Evolutionary conservation across 2,113 vertebrate species (phyloP).

Genomic region (Microcebus griseorufus): DNA sequence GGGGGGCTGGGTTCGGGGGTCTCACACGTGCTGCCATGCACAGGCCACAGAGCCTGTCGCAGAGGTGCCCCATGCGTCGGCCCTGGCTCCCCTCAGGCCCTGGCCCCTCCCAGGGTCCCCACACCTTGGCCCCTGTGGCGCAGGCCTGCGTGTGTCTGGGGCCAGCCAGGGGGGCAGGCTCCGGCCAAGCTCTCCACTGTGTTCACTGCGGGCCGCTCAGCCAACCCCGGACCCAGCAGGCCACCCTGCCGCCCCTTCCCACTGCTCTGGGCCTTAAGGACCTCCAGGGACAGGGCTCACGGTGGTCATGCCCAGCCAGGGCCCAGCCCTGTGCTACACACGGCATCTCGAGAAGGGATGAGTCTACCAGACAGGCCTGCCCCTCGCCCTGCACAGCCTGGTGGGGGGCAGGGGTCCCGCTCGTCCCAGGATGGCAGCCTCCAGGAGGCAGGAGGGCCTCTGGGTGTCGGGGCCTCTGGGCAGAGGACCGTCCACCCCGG

Average conservation of each 20-base stretch:
- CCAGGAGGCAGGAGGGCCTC: not conserved
- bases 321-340: not conserved
- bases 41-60: not conserved
- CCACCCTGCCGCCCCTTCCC: not conserved
- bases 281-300: accelerated
- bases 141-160: not conserved
- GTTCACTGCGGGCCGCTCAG: not conserved
- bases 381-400: no score
- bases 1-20: no score
- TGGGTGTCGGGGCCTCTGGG: not conserved
- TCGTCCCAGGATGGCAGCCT: not conserved
- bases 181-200: accelerated
- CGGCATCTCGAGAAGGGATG: not conserved
- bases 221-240: not conserved
- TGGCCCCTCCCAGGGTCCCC: not conserved
- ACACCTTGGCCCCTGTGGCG: accelerated
- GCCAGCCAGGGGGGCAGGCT: not conserved
- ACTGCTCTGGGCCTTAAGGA: not conserved
- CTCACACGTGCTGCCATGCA: accelerated
- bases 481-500: not conserved
- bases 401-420: no score
- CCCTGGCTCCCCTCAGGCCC: not conserved
- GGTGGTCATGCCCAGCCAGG: accelerated
- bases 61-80: not conserved
- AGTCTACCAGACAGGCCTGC: not conserved